phyloP scores from a whole-genome alignment of 2,888 invertebrate genomes.

The Drosophila atripex region DNA sequence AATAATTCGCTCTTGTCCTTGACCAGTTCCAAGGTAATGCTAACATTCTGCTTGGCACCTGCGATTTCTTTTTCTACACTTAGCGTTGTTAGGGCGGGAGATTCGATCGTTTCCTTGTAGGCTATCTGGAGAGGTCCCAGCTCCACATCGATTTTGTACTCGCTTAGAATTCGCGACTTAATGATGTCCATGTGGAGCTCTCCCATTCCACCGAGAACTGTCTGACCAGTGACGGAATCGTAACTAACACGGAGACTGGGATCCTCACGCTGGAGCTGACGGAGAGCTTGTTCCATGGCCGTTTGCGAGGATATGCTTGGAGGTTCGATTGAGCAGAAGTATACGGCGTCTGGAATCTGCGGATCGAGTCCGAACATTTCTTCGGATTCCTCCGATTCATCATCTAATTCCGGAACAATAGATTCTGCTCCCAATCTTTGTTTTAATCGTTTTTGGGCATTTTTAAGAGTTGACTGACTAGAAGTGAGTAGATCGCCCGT shows the following conservation, averaged over 20 bases:
- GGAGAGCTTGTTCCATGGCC: constrained; percentile 91
- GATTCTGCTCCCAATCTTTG: constrained; percentile 40
- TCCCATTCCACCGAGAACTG: constrained; percentile 96
- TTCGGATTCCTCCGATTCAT: constrained; percentile 51
- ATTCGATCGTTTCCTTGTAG: constrained; percentile 90
- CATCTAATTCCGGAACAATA: constrained; percentile 72
- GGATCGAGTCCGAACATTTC: constrained; percentile 85
- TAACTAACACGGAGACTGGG: constrained; percentile 92
- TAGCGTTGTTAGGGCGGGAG: constrained; percentile 64
- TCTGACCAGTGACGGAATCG: constrained; percentile 93
- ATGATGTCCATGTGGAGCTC: constrained; percentile 98
- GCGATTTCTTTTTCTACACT: constrained; percentile 83
- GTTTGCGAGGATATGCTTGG: constrained; percentile 90
- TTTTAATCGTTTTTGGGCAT: constrained; percentile 85
- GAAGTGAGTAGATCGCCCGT: constrained; percentile 91
- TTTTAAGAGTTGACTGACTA: constrained; percentile 85
- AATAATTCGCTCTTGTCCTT: constrained; percentile 84
- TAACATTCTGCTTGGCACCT: constrained; percentile 81
- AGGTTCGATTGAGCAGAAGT: constrained; percentile 98
- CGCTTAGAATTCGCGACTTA: constrained; percentile 92
- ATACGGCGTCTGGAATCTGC: constrained; percentile 95
- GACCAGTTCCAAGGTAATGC: constrained; percentile 81
- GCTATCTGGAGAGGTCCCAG: constrained; percentile 96
- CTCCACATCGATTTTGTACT: constrained; percentile 96
- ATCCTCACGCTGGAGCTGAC: constrained; percentile 93